Conservation (phyloP, 2,888 invertebrate species). For the Embidobia sp. region DNA sequence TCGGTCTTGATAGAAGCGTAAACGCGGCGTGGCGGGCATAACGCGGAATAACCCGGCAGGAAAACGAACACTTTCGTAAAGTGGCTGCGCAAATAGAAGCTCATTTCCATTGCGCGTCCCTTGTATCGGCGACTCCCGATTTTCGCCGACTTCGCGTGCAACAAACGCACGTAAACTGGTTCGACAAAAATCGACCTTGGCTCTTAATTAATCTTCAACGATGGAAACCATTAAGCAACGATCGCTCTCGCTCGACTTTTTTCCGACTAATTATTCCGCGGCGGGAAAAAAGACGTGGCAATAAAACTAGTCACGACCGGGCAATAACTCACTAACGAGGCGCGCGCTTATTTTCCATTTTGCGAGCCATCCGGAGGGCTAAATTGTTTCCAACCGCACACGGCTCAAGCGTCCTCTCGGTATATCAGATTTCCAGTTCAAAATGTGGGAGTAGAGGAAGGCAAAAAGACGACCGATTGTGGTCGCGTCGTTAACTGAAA, state of each 20-base stretch:
- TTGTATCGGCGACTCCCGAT: constrained; percentile 16
- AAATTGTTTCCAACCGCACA: constrained; percentile 24
- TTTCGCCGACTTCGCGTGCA: too few species aligned
- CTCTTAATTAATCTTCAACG: constrained; percentile 11
- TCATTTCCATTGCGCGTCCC: constrained; percentile 39
- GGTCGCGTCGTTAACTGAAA: too few species aligned
- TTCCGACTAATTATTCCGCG: constrained; percentile 38
- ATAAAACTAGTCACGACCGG: constrained; percentile 58
- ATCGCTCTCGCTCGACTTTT: constrained; percentile 8
- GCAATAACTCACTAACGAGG: constrained; percentile 57
- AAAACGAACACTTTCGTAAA: constrained; percentile 47
- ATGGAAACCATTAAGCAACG: constrained; percentile 8
- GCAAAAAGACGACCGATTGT: too few species aligned
- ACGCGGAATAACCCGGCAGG: constrained; percentile 17
- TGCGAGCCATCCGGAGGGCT: constrained; percentile 25
- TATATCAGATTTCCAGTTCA: constrained; percentile 13
- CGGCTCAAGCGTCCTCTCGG: constrained; percentile 28
- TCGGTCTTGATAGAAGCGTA: constrained; percentile 54
- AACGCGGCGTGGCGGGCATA: constrained; percentile 39
- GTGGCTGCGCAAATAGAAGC: constrained; percentile 39
- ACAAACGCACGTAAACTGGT: neutral
- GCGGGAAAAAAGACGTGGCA: constrained; percentile 24
- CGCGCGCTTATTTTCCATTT: constrained; percentile 52
- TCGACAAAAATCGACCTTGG: neutral
- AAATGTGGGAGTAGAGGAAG: constrained; percentile 1